Percentiles rank a stretch among this genome's conserved stretches.
Conservation (phyloP, 2,888 invertebrate species). For the Drosophila prostipennis region DNA sequence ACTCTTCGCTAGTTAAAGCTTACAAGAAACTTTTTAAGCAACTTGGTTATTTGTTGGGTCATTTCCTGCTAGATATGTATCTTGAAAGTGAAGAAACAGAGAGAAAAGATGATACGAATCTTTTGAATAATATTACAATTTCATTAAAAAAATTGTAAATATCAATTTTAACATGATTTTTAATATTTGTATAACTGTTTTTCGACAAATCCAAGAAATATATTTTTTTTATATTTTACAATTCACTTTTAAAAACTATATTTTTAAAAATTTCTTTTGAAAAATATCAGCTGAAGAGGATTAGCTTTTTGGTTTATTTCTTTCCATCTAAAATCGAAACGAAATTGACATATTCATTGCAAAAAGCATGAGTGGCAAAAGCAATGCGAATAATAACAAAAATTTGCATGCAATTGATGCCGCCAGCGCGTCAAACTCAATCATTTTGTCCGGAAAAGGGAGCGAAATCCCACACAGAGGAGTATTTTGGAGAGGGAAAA, state of each 20-base stretch:
- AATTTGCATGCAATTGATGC: slow-evolving; percentile 78
- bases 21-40: slow-evolving; percentile 15
- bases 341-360: slow-evolving; percentile 73
- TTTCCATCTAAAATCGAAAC: slow-evolving; percentile 5
- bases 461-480: slow-evolving; percentile 2
- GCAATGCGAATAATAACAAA: slow-evolving; percentile 67
- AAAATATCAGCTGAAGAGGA: not conserved
- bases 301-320: not conserved
- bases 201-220: too few relatives aligned
- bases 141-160: not conserved
- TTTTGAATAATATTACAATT: not conserved
- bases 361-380: slow-evolving; percentile 29
- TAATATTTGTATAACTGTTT: too few relatives aligned
- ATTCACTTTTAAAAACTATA: too few relatives aligned
- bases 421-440: slow-evolving; percentile 64
- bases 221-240: too few relatives aligned
- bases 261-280: too few relatives aligned
- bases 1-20: slow-evolving; percentile 23
- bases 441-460: slow-evolving; percentile 49
- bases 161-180: not conserved
- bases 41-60: slow-evolving; percentile 11
- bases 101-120: not conserved
- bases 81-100: not conserved
- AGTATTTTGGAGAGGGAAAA: not conserved
- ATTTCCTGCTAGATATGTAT: slow-evolving; percentile 17